phyloP scores from a whole-genome alignment of 2,888 invertebrate genomes.

The Brachypterus glaber region DNA sequence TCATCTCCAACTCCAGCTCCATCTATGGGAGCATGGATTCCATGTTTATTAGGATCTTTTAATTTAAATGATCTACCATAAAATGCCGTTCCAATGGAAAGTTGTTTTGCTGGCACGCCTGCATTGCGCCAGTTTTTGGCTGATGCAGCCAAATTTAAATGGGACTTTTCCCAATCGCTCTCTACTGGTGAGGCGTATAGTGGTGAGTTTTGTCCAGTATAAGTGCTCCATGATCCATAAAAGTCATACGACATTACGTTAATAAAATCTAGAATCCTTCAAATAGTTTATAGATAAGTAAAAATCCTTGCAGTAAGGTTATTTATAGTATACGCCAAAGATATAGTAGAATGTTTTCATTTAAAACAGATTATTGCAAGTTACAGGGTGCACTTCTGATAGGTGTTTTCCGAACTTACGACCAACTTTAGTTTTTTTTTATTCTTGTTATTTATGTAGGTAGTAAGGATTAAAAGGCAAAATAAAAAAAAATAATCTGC shows the following conservation, averaged over 20 bases:
- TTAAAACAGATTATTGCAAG: no score
- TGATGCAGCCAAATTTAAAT: slow-evolving; percentile 19
- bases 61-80: slow-evolving; percentile 61
- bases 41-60: slow-evolving; percentile 35
- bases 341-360: no score
- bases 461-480: no score
- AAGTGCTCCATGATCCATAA: slow-evolving; percentile 55
- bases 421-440: no score
- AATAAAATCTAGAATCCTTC: no score
- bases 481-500: no score
- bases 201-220: slow-evolving; percentile 57
- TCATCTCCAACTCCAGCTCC: slow-evolving; percentile 38
- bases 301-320: no score
- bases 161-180: slow-evolving; percentile 17
- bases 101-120: slow-evolving; percentile 50
- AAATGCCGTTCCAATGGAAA: slow-evolving; percentile 58
- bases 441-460: no score
- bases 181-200: slow-evolving; percentile 43
- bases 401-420: no score
- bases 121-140: slow-evolving; percentile 38
- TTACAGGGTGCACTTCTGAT: no score
- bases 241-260: slow-evolving; percentile 68
- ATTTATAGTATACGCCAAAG: no score
- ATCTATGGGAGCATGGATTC: slow-evolving; percentile 47
- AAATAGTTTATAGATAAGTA: no score